A percentile compares a stretch with the other conserved stretches of the same genome.
Evolutionary conservation across 2,113 vertebrate genomes (phyloP).

Genomic region (Chaenogobius annularis): DNA sequence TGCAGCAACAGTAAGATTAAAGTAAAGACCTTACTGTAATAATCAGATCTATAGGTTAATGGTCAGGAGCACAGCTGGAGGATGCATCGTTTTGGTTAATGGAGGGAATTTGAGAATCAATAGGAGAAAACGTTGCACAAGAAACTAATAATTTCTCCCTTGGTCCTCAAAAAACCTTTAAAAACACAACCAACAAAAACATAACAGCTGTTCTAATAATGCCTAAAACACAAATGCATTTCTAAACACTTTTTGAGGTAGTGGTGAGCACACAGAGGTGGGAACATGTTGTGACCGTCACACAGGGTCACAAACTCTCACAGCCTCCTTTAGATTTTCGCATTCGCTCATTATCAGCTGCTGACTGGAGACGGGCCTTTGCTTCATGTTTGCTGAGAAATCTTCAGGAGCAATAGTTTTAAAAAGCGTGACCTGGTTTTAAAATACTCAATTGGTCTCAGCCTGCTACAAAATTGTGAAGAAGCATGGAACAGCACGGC

Average conservation of each 20-base stretch:
- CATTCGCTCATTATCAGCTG: constrained; percentile 4
- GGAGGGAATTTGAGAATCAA: not conserved
- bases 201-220: not conserved
- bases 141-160: not conserved
- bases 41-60: too few species aligned
- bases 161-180: not conserved
- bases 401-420: not conserved
- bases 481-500: not conserved
- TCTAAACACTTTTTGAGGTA: not conserved
- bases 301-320: constrained; percentile 5
- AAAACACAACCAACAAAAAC: not conserved
- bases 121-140: not conserved
- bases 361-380: constrained; percentile 9
- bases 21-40: not conserved
- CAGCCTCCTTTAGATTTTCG: not conserved
- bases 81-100: not conserved
- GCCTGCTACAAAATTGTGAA: not conserved
- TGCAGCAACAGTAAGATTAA: not conserved
- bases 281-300: not conserved
- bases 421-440: constrained; percentile 25
- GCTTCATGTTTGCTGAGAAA: constrained; percentile 28
- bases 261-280: not conserved
- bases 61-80: too few species aligned
- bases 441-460: constrained; percentile 15
- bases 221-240: not conserved